phyloP scores from a whole-genome alignment of 2,888 invertebrate genomes.

The Antheraea assamensis region DNA sequence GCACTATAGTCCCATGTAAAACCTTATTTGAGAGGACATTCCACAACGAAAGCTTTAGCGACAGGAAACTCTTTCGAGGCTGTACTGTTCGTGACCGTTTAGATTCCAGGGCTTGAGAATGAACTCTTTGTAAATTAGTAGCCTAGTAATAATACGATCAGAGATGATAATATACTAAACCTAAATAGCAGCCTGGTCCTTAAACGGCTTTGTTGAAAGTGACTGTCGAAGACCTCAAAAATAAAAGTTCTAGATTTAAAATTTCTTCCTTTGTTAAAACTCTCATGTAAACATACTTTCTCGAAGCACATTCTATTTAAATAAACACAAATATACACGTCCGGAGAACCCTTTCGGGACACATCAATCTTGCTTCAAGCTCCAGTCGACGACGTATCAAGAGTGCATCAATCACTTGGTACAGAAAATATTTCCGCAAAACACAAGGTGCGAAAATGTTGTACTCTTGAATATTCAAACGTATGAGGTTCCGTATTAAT shows the following conservation, averaged over 20 bases:
- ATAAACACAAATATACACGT: conserved; percentile 30
- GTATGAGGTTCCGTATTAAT: not conserved
- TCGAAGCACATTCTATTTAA: not conserved
- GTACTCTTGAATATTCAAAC: not conserved
- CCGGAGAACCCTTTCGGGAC: conserved; percentile 44
- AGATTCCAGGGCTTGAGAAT: too few relatives aligned
- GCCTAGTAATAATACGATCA: too few relatives aligned
- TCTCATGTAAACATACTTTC: not conserved
- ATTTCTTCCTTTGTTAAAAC: not conserved
- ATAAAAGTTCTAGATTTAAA: not conserved
- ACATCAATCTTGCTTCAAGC: conserved; percentile 63
- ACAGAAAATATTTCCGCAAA: conserved; percentile 55
- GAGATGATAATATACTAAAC: too few relatives aligned
- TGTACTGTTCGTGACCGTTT: too few relatives aligned
- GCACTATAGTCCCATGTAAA: too few relatives aligned
- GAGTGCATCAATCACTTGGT: conserved; percentile 69
- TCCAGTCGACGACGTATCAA: conserved; percentile 62
- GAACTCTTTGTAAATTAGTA: too few relatives aligned
- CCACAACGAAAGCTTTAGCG: too few relatives aligned
- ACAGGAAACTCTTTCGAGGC: too few relatives aligned
- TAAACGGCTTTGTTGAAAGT: not conserved
- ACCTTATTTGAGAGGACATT: too few relatives aligned
- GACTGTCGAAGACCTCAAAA: not conserved
- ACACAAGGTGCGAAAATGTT: conserved; percentile 55
- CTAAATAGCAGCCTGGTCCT: too few relatives aligned